These are phyloP conservation scores for Lasioglossum marginatum DNA, from an alignment of 2,888 invertebrate genomes.

Conservation along the genomic window DNA sequence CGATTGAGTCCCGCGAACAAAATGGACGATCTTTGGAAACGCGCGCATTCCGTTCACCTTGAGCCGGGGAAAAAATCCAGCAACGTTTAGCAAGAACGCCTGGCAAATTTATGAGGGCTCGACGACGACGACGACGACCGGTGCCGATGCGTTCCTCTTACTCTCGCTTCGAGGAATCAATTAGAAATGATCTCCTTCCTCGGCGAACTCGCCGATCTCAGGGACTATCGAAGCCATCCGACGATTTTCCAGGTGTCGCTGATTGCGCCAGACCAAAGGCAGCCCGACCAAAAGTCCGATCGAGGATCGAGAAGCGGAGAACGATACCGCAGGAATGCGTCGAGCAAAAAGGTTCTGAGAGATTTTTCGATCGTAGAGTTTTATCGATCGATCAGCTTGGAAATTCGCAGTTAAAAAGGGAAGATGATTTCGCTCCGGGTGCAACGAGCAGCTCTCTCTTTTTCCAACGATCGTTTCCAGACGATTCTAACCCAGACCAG, in stretches of 20 bases:
- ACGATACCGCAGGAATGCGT: not conserved
- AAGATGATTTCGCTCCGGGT: slow-evolving; percentile 35
- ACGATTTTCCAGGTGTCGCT: slow-evolving; percentile 21
- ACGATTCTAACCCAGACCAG: slow-evolving; percentile 42
- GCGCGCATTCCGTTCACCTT: slow-evolving; percentile 36
- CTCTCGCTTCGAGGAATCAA: slow-evolving; percentile 47
- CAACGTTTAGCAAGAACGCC: slow-evolving; percentile 50
- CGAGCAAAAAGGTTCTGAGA: not conserved
- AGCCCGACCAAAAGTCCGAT: not conserved
- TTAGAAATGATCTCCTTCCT: slow-evolving; percentile 41
- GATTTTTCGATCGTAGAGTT: slow-evolving; percentile 18
- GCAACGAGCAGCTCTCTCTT: not conserved
- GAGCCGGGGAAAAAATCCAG: slow-evolving; percentile 25
- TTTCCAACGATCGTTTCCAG: slow-evolving; percentile 29
- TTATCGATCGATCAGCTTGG: not conserved
- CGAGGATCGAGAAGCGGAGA: not conserved
- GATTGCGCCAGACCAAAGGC: slow-evolving; percentile 3
- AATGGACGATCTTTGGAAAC: slow-evolving; percentile 17
- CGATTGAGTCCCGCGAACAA: slow-evolving; percentile 3
- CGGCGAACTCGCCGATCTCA: slow-evolving; percentile 10
- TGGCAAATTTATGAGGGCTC: slow-evolving; percentile 54
- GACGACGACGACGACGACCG: slow-evolving; percentile 6
- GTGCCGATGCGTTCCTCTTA: slow-evolving; percentile 41
- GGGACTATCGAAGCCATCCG: slow-evolving; percentile 15
- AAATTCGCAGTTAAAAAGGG: slow-evolving; percentile 17